Conservation (phyloP, 2,797 vertebrate species). For the Nothura maculosa region DNA sequence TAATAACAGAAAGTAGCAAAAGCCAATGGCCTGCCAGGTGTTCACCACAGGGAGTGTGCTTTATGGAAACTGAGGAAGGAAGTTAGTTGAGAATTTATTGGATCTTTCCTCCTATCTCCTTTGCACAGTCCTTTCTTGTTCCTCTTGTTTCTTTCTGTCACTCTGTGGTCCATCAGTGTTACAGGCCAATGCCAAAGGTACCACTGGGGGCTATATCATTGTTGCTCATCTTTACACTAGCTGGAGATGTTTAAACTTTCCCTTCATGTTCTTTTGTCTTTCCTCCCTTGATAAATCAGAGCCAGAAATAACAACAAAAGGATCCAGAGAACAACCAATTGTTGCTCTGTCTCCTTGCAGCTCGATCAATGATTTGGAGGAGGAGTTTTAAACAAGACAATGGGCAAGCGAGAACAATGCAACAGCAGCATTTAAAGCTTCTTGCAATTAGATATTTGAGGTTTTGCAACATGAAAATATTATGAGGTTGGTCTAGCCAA, state of each 20-base stretch:
- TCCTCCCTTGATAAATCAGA: background rate
- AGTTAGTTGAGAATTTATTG: constrained; percentile 73
- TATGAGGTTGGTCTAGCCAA: background rate
- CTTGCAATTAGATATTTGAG: background rate
- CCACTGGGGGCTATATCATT: background rate
- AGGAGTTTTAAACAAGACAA: background rate
- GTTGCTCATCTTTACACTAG: constrained; percentile 35
- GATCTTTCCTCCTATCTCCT: background rate
- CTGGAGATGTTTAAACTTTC: constrained; percentile 32
- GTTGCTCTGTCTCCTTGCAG: background rate
- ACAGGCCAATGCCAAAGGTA: constrained; percentile 14
- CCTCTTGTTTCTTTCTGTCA: constrained; percentile 4
- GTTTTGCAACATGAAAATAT: background rate
- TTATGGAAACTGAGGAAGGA: constrained; percentile 61
- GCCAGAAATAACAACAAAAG: background rate
- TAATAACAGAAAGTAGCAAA: constrained; percentile 63
- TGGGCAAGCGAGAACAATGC: background rate
- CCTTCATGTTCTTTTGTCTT: background rate
- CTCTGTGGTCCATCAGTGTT: background rate
- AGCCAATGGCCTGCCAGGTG: constrained; percentile 36
- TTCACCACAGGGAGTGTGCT: constrained; percentile 37
- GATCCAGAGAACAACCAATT: background rate
- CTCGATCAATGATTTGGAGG: background rate
- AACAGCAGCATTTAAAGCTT: background rate
- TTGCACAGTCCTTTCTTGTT: background rate